Percentiles rank a stretch among this genome's conserved stretches.
These are phyloP conservation scores for Lagothrix lagotricha DNA, from an alignment of 2,797 vertebrate species.

Conservation along the genomic window DNA sequence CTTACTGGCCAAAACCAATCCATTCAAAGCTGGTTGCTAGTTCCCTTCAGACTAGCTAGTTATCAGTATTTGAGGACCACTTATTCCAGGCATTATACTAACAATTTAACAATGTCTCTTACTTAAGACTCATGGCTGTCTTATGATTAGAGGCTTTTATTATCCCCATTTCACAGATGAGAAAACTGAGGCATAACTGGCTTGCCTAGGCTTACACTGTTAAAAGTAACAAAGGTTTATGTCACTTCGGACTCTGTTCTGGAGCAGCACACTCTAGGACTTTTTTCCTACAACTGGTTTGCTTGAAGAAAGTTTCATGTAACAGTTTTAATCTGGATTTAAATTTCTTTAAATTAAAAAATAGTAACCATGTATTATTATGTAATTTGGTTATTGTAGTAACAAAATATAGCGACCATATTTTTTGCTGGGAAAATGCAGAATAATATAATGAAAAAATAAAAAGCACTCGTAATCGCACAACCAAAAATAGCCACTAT, in stretches of 20 bases:
- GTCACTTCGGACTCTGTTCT: background rate
- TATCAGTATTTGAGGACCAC: background rate
- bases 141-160: background rate
- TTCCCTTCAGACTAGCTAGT: background rate
- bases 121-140: background rate
- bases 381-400: too few species aligned
- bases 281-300: background rate
- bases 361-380: background rate
- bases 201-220: background rate
- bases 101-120: background rate
- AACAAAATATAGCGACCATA: background rate
- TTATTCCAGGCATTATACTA: background rate
- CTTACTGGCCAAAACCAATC: background rate
- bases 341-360: background rate
- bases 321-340: background rate
- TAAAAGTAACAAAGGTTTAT: background rate
- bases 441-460: background rate
- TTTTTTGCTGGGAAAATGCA: background rate
- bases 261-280: background rate
- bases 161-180: background rate
- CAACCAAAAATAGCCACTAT: background rate
- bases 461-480: background rate
- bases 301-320: background rate
- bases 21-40: background rate
- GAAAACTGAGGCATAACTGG: background rate